These are phyloP conservation scores for Zygaena filipendulae DNA, from an alignment of 2,888 invertebrate species.

Conservation along the genomic window DNA sequence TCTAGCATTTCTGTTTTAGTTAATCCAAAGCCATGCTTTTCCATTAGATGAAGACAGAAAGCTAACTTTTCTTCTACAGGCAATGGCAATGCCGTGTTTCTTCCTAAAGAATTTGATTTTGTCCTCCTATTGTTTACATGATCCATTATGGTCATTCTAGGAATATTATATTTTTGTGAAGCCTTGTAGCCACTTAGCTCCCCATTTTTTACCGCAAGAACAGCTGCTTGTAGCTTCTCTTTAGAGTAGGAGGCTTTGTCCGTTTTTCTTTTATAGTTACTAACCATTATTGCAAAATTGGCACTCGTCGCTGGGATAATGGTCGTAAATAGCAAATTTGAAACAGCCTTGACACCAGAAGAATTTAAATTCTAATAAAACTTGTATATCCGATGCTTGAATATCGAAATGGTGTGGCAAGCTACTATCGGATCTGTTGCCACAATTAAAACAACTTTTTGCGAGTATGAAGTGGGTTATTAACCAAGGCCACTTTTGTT, in stretches of 20 bases:
- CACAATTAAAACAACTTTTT: too few species aligned
- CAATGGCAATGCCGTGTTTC: constrained; percentile 8
- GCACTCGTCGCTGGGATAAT: too few species aligned
- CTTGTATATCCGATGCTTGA: too few species aligned
- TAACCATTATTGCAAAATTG: too few species aligned
- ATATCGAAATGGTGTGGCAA: too few species aligned
- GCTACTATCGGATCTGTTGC: too few species aligned
- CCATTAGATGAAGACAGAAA: constrained; percentile 8
- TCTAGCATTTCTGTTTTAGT: constrained; percentile 8
- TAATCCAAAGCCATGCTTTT: constrained; percentile 14
- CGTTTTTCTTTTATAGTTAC: constrained; percentile 11
- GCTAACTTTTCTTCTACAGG: constrained; percentile 10
- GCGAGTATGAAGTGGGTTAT: too few species aligned
- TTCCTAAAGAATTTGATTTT: constrained; percentile 9
- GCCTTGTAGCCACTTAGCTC: constrained; percentile 9
- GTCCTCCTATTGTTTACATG: constrained; percentile 8
- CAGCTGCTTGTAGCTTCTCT: constrained; percentile 10
- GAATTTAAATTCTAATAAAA: too few species aligned
- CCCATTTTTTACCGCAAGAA: constrained; percentile 8
- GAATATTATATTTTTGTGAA: constrained; percentile 7
- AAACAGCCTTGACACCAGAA: too few species aligned
- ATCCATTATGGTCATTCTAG: constrained; percentile 13
- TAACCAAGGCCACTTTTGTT: too few species aligned
- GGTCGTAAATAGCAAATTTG: too few species aligned
- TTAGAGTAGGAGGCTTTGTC: constrained; percentile 10